Conservation (phyloP, 2,113 vertebrate species). For the Rhodinocichla rosea region DNA sequence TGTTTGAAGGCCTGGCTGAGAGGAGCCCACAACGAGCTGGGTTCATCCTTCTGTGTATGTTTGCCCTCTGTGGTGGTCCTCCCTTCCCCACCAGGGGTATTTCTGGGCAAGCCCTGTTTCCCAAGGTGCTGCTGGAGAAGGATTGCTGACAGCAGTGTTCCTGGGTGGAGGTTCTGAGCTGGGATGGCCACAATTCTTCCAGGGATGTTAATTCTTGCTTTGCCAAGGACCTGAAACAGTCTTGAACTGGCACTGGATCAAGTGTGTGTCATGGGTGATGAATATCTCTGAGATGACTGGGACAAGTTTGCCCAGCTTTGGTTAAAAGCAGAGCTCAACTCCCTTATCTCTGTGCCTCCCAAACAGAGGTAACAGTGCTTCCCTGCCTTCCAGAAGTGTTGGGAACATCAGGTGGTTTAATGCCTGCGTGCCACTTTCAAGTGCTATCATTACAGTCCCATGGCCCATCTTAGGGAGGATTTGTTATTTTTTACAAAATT, state of each 20-base stretch:
- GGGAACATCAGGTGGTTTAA: conserved; percentile 23
- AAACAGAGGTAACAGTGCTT: background rate
- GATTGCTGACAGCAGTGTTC: background rate
- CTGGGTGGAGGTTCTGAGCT: background rate
- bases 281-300: background rate
- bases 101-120: background rate
- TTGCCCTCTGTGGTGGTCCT: fast-evolving
- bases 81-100: background rate
- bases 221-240: background rate
- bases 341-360: background rate
- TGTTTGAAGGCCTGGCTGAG: background rate
- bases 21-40: background rate
- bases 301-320: background rate
- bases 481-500: conserved; percentile 68
- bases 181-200: background rate
- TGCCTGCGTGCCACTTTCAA: background rate
- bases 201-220: background rate
- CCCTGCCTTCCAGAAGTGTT: background rate
- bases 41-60: background rate
- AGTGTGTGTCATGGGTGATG: background rate
- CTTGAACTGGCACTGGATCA: background rate
- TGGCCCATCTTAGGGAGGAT: conserved; percentile 44
- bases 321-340: background rate
- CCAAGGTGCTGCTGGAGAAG: background rate
- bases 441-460: conserved; percentile 3